phyloP scores from a whole-genome alignment of 2,113 vertebrate genomes.

The Pachyramphus minor region DNA sequence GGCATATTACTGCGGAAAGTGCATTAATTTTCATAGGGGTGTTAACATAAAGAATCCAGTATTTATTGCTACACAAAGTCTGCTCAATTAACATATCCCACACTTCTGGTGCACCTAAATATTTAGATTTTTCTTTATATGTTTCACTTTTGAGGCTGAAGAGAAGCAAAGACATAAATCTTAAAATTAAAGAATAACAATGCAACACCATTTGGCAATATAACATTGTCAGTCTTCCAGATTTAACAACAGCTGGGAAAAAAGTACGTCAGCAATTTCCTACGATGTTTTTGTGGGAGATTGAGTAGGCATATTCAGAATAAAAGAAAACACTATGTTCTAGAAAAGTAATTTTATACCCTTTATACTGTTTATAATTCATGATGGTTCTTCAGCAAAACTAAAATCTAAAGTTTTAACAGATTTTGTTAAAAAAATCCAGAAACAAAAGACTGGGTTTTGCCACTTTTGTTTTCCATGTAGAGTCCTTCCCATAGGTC shows the following conservation, averaged over 20 bases:
- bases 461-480: background rate
- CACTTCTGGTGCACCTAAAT: background rate
- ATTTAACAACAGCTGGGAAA: constrained; percentile 2
- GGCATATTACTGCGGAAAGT: background rate
- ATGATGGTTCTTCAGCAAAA: background rate
- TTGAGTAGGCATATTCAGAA: background rate
- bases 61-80: background rate
- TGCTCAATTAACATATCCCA: background rate
- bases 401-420: background rate
- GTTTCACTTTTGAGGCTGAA: background rate
- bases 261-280: background rate
- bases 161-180: background rate
- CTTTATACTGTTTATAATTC: background rate
- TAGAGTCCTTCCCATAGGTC: background rate
- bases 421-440: background rate
- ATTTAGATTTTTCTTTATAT: background rate
- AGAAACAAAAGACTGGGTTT: background rate
- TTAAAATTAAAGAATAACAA: background rate
- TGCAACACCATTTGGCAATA: background rate
- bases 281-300: too few relatives aligned
- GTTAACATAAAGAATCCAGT: background rate
- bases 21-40: background rate
- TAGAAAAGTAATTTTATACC: background rate
- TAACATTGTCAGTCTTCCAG: background rate
- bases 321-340: background rate